phyloP scores from a whole-genome alignment of 2,888 invertebrate genomes.

The Drosophila mercatorum region DNA sequence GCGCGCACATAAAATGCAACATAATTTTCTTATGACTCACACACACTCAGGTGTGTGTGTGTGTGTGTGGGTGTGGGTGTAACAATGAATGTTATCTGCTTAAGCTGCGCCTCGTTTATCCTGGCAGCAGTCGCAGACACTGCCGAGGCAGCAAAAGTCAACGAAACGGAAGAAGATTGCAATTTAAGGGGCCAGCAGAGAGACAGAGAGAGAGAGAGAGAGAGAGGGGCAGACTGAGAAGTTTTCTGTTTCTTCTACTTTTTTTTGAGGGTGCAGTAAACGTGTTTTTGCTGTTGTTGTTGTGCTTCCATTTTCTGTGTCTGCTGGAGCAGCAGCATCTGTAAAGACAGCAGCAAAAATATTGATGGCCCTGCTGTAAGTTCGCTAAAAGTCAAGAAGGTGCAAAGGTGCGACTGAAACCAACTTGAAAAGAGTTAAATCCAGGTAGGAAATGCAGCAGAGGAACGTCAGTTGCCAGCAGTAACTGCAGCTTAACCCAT shows the following conservation, averaged over 20 bases:
- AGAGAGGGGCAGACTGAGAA: neutral
- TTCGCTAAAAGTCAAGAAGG: conserved; percentile 57
- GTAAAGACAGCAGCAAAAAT: conserved; percentile 47
- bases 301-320: conserved; percentile 18
- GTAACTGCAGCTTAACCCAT: conserved; percentile 49
- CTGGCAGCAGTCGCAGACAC: conserved; percentile 36
- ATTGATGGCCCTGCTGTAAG: conserved; percentile 72
- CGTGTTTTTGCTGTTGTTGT: conserved; percentile 41
- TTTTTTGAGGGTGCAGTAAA: conserved; percentile 62
- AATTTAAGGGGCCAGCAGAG: conserved; percentile 64
- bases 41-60: conserved; percentile 28
- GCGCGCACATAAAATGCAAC: conserved; percentile 76
- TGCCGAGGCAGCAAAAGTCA: conserved; percentile 75
- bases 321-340: conserved; percentile 31
- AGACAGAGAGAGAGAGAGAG: neutral
- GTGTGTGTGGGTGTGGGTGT: conserved; percentile 9
- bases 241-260: neutral
- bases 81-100: conserved; percentile 79
- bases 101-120: conserved; percentile 77
- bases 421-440: conserved; percentile 32
- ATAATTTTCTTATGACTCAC: conserved; percentile 80
- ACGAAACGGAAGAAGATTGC: conserved; percentile 78
- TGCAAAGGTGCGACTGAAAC: conserved; percentile 46
- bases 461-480: conserved; percentile 2
- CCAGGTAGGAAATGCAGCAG: neutral